phyloP scores from a whole-genome alignment of 2,797 vertebrate species.

The Momotus momota region DNA sequence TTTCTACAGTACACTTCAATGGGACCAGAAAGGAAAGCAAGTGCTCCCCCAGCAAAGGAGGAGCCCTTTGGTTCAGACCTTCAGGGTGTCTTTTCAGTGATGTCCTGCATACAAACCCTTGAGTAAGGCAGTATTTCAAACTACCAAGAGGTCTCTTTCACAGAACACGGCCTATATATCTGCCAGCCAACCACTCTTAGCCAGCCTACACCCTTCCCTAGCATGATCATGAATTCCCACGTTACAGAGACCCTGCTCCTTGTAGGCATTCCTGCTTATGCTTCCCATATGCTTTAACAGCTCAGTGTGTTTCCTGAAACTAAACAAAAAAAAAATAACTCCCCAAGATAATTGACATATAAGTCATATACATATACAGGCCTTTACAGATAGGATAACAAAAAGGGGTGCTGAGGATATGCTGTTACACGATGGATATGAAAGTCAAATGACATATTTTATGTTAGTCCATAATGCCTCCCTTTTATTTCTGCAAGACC shows the following conservation, averaged over 20 bases:
- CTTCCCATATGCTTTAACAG: background rate
- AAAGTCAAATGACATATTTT: background rate
- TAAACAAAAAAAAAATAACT: background rate
- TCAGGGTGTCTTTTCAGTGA: background rate
- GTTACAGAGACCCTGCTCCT: background rate
- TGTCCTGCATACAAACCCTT: background rate
- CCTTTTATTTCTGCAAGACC: background rate
- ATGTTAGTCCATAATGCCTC: background rate
- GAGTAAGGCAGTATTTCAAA: background rate
- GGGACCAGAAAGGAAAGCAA: background rate
- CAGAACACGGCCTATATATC: background rate
- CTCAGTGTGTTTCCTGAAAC: background rate
- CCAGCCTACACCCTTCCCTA: background rate
- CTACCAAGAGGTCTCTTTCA: background rate
- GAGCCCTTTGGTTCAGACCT: background rate
- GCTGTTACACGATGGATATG: background rate
- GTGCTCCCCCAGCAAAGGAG: background rate
- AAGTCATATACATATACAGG: background rate
- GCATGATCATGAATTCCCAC: background rate
- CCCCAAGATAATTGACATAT: background rate
- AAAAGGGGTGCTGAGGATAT: background rate
- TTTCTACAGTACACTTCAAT: background rate
- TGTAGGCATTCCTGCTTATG: background rate
- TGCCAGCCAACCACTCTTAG: background rate
- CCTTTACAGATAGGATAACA: fast-evolving